Base-by-base conservation (phyloP, 2,797 vertebrate species). In the Channa striata region DNA sequence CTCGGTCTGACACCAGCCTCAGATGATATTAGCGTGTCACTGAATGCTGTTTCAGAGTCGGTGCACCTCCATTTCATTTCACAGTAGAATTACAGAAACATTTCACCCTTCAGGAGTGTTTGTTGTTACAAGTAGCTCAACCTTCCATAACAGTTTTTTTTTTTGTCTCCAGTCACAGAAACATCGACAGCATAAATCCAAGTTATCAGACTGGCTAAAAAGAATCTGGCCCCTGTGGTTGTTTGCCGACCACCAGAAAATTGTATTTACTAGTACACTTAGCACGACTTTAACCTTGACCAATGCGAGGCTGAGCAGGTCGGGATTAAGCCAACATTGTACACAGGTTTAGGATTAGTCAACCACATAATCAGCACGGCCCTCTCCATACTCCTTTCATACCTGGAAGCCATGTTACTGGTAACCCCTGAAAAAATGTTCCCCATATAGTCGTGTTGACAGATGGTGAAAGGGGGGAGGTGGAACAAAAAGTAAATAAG, bases 401-500 rank as follows among this genome's bases (percentile, higher is more conserved):
- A 90, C 91, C 86, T 92, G 81, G 82, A 85, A 87, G 84, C 80
- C 84, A 80, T 90, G 81, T 89, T 44, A 66, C 80, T 81, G 81
- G 87, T 83, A 81, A 80, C 60, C 79, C 69, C 80, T 86, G 61
- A 84, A n/a, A n/a, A 89, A 90, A 87, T 83, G 83, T 87, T 85
- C 82, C 56, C 87, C 83, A 71, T 89, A 80, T 85, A 84, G 78
- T 69, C 20, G 77, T 85, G 90, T 86, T 91, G 90, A 93, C 91
- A 90, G 92, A 90, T 72, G 70, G 89, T 86, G 86, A 91, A 93
- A 93, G 89, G 74, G 81, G 84, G 69, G 77, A 91, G 88, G 90
- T 83, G 52, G 80, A 81, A 83, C 84, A 80, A 87, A 92, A 91
- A 91, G 89, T 93, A 92, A 93, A 93, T 90, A 92, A 82, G 81